phyloP scores from a whole-genome alignment of 2,113 vertebrate genomes.

The Oenanthe melanoleuca region DNA sequence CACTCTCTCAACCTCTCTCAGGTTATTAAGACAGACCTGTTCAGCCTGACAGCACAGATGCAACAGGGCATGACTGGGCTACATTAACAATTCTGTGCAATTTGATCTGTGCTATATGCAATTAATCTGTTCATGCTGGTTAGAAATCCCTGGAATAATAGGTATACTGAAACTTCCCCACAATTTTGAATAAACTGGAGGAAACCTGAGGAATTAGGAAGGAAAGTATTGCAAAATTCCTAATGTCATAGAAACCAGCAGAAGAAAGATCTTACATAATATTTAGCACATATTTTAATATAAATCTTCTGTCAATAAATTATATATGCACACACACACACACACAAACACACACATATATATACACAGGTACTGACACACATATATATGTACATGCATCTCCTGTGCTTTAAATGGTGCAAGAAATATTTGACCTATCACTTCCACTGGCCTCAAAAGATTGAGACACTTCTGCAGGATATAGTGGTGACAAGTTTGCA shows the following conservation, averaged over 20 bases:
- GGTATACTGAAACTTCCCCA: not conserved
- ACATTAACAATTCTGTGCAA: not conserved
- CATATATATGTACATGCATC: not conserved
- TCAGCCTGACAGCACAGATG: not conserved
- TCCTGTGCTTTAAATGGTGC: not conserved
- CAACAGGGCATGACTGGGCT: not conserved
- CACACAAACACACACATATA: not conserved
- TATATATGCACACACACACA: not conserved
- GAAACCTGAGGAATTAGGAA: not conserved
- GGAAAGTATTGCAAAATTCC: not conserved
- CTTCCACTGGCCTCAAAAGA: not conserved
- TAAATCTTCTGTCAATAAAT: not conserved
- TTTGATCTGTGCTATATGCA: not conserved
- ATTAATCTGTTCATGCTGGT: not conserved
- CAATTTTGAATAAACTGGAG: not conserved
- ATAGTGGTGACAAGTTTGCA: not conserved
- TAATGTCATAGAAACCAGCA: not conserved
- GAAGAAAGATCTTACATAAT: not conserved
- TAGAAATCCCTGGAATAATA: not conserved
- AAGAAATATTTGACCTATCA: not conserved
- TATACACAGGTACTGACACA: not conserved
- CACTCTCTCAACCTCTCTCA: not conserved
- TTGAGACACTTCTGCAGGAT: not conserved
- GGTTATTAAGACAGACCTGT: constrained; percentile 4
- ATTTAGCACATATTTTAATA: not conserved